Evolutionary conservation across 1,140 invertebrate genomes (phyloP).

Genomic region (Zophobas morio): DNA sequence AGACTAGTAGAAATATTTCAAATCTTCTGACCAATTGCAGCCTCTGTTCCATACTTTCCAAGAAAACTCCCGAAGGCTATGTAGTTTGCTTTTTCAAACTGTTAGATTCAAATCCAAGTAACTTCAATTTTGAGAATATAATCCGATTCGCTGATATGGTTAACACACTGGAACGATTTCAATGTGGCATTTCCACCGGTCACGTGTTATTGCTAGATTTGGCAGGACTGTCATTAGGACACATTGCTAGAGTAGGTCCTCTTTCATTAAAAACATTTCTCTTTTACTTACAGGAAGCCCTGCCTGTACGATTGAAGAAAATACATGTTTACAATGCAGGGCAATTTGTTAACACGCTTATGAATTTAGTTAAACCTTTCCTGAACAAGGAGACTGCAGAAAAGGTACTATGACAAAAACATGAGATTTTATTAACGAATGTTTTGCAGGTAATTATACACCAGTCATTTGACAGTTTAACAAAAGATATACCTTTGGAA

Average conservation of each 20-base stretch:
- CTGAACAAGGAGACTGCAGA: no score
- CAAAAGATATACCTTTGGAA: no score
- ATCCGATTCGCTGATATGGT: constrained; percentile 73
- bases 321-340: no score
- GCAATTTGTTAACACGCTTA: no score
- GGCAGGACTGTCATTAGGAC: constrained; percentile 71
- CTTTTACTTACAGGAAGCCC: constrained; percentile 72
- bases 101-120: constrained; percentile 71
- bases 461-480: no score
- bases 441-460: no score
- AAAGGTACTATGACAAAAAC: no score
- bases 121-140: constrained; percentile 72
- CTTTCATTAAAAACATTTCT: constrained; percentile 76
- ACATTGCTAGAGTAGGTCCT: constrained; percentile 73
- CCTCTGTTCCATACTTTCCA: constrained; percentile 64
- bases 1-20: background rate
- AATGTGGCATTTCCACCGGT: constrained; percentile 71
- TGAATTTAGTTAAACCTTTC: background rate
- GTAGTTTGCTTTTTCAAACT: constrained; percentile 70
- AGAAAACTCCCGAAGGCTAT: constrained; percentile 72
- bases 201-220: constrained; percentile 76
- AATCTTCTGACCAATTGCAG: constrained; percentile 35
- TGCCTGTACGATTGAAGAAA: constrained; percentile 66
- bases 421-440: no score
- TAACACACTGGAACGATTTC: constrained; percentile 70